A percentile compares a stretch with the other conserved stretches of the same genome.
Evolutionary conservation across 1,140 invertebrate species (phyloP).

Genomic region (Rhopalosiphum maidis): DNA sequence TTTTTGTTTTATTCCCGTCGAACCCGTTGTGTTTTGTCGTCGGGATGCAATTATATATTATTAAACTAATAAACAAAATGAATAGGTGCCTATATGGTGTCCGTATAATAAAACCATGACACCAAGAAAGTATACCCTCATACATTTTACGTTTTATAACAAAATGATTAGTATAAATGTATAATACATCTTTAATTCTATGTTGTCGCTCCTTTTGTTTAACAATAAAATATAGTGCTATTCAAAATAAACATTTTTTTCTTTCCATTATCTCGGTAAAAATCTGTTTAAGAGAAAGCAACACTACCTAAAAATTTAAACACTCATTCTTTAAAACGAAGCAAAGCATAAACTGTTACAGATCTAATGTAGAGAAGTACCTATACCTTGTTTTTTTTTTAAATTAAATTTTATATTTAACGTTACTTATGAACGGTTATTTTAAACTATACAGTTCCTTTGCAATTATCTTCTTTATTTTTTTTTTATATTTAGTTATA

Average conservation of each 20-base stretch:
- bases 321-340: background rate
- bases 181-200: slow-evolving; percentile 15
- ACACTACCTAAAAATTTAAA: background rate
- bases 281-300: slow-evolving; percentile 7
- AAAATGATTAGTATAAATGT: background rate
- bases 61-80: slow-evolving; percentile 22
- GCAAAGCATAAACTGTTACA: background rate
- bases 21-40: background rate
- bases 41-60: background rate
- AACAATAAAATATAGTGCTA: slow-evolving; percentile 25
- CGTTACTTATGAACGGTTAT: background rate
- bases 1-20: background rate
- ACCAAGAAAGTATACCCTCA: background rate
- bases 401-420: background rate
- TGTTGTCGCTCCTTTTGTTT: slow-evolving; percentile 16
- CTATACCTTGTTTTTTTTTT: background rate
- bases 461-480: too few relatives aligned
- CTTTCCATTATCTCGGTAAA: background rate
- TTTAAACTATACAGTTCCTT: background rate
- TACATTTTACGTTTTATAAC: slow-evolving; percentile 11
- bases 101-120: background rate
- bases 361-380: background rate
- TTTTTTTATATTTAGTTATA: too few relatives aligned
- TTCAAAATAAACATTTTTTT: slow-evolving; percentile 13
- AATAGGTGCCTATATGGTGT: background rate